Percentiles rank a stretch among this genome's conserved stretches.
Conservation (phyloP, 2,113 vertebrate species). For the Mellivora capensis region DNA sequence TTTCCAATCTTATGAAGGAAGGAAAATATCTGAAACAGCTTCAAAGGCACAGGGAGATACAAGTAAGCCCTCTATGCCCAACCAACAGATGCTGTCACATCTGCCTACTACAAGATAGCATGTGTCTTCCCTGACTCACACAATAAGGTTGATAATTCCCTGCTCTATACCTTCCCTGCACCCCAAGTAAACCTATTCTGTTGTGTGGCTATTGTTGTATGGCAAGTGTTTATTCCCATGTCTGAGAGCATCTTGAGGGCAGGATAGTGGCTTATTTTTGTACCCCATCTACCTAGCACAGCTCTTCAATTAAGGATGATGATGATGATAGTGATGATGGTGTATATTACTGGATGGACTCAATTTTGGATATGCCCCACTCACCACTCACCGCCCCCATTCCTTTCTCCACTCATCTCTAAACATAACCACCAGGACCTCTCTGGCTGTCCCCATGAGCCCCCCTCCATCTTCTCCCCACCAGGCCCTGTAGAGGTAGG, state of each 20-base stretch:
- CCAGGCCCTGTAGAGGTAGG: too few relatives aligned
- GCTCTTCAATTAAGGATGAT: neutral
- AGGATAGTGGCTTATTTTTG: neutral
- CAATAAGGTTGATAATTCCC: neutral
- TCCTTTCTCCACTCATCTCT: neutral
- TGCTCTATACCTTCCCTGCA: neutral
- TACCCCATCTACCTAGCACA: neutral
- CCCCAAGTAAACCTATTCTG: neutral
- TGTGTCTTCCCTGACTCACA: neutral
- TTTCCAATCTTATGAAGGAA: neutral
- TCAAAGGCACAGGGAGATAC: neutral
- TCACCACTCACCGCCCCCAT: neutral
- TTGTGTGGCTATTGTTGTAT: too few relatives aligned
- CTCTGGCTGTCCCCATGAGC: neutral
- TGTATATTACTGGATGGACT: neutral
- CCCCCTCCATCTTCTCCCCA: rapidly evolving
- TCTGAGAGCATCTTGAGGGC: neutral
- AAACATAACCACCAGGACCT: neutral
- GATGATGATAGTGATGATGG: neutral
- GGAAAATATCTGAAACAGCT: neutral
- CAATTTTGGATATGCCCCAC: neutral
- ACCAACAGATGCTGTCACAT: neutral
- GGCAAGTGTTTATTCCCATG: neutral
- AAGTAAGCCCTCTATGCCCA: neutral
- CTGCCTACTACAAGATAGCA: neutral